Evolutionary conservation across 2,113 vertebrate species (phyloP).

Genomic region (Nycticryphes semicollaris): DNA sequence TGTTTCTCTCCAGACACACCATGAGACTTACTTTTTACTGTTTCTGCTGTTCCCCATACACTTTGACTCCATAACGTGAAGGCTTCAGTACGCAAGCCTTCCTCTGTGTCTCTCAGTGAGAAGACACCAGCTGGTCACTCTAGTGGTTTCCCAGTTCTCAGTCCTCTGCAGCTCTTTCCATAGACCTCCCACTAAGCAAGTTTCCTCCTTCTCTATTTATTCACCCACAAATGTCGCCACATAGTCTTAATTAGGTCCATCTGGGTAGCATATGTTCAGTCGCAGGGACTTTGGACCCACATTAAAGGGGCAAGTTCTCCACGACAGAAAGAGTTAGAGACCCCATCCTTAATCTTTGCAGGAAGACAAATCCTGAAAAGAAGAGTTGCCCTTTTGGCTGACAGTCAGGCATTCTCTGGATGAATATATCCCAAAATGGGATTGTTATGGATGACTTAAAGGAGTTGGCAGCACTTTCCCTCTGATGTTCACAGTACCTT

Average conservation of each 20-base stretch:
- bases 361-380: conserved; percentile 1
- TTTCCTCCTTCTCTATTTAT: conserved; percentile 37
- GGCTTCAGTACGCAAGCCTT: background rate
- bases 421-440: background rate
- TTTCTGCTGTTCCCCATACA: background rate
- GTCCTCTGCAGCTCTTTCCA: background rate
- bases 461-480: background rate
- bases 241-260: conserved; percentile 21
- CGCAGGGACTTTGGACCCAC: conserved; percentile 32
- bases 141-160: background rate
- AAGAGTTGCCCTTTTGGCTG: background rate
- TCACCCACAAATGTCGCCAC: conserved; percentile 16
- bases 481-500: background rate
- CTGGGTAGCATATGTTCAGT: conserved; percentile 43
- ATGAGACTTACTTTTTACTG: background rate
- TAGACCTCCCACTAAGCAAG: conserved; percentile 32
- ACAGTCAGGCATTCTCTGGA: background rate
- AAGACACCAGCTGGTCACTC: background rate
- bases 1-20: background rate
- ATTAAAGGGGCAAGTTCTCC: conserved; percentile 40
- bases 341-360: background rate
- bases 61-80: background rate
- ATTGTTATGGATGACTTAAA: background rate
- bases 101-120: background rate
- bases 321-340: conserved; percentile 11